Percentiles rank a stretch among this genome's conserved stretches.
Conservation (phyloP, 2,888 invertebrate species). For the Athalia circularis region DNA sequence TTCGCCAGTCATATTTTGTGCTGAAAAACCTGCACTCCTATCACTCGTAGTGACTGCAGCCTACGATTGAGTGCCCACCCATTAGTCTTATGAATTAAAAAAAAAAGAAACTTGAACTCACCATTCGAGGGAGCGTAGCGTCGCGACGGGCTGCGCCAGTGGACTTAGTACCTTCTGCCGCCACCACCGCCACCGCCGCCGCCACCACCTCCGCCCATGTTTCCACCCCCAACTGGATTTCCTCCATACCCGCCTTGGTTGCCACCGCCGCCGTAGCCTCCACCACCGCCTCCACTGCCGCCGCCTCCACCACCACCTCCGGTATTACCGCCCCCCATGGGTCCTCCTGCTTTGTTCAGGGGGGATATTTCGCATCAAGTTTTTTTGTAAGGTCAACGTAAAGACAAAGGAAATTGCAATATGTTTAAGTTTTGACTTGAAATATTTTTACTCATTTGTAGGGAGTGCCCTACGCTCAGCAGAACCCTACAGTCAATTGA, state of each 20-base stretch:
- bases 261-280: conserved; percentile 71
- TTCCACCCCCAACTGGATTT: conserved; percentile 72
- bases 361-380: not conserved
- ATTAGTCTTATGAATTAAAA: not conserved
- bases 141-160: conserved; percentile 40
- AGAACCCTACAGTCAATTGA: too few species aligned
- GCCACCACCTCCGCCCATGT: conserved; percentile 70
- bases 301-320: conserved; percentile 76
- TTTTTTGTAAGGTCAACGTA: not conserved
- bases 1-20: too few species aligned
- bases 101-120: conserved; percentile 58
- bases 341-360: conserved; percentile 55
- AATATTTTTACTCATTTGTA: too few species aligned
- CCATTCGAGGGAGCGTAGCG: conserved; percentile 61
- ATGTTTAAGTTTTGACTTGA: too few species aligned
- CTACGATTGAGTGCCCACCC: not conserved
- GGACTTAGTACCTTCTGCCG: conserved; percentile 70
- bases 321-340: conserved; percentile 65
- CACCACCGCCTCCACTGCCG: conserved; percentile 73
- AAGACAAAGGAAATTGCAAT: not conserved
- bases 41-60: not conserved
- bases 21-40: not conserved
- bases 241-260: conserved; percentile 73
- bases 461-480: too few species aligned
- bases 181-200: conserved; percentile 71